Base-by-base conservation (phyloP, 2,113 vertebrate species). In the Callaeas wilsoni region DNA sequence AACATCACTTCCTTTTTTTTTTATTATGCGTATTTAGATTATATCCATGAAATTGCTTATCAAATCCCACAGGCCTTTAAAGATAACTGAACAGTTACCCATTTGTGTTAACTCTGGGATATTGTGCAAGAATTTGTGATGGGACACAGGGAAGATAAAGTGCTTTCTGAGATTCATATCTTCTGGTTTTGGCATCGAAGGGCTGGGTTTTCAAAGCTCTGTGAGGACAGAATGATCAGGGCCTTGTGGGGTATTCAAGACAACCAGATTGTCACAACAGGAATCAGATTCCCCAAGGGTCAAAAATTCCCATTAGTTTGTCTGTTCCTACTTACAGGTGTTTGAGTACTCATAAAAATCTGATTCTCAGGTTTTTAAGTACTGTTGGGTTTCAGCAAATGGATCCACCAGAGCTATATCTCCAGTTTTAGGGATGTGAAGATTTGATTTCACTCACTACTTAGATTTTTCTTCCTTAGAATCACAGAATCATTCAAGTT, bases 11-110 rank as follows among this genome's bases (percentile, higher is more conserved):
- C 88, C 74, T 62, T 49, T 89, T 79, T 76, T 77, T 78, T 84
- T 91, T 94, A 95, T 97, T 90, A 88, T 88, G 90, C 57, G 33
- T 97, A 96, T 96, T 95, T 92, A 96, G 92, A 96, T 94, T 96
- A 96, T 96, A 96, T 97, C 86, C 59, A 23, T 68, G 87, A 96
- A 96, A 97, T 96, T 96, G 94, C 93, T 90, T 93, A 95, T 96
- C 94, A 92, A 96, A 86, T 94, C 95, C 96, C 93, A 88, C 12
- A 90, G 94, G 95, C 91, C 27, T 92, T 88, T 92, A 88, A 81
- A 94, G 94, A 94, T 92, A 96, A 91, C 85, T 94, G 95, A 97
- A 81, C 94, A 96, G 79, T 96, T 97, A 96, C 59, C 93, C 94
- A 62, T 94, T 96, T 97, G 95, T 91, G 93, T 91, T 93, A 96